A percentile compares a stretch with the other conserved stretches of the same genome.
Evolutionary conservation across 2,888 invertebrate species (phyloP).

Genomic region (Caenorhabditis uteleia): DNA sequence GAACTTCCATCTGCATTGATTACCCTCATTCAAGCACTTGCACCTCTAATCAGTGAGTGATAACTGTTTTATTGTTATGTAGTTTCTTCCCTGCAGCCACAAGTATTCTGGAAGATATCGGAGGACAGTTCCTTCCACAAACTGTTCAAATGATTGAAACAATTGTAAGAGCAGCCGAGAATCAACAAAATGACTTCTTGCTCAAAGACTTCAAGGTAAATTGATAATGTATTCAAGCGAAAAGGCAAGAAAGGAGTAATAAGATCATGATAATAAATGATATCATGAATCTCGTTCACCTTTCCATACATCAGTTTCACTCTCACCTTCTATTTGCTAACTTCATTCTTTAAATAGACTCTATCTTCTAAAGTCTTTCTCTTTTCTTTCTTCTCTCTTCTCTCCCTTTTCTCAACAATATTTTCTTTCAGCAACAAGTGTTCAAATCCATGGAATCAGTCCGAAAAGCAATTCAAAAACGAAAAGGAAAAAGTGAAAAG

Average conservation of each 20-base stretch:
- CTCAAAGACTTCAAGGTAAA: slow-evolving; percentile 29
- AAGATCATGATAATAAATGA: neutral
- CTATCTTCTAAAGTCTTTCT: too few relatives aligned
- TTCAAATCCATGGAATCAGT: slow-evolving; percentile 22
- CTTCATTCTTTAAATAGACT: too few relatives aligned
- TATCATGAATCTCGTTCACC: too few relatives aligned
- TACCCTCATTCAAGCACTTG: slow-evolving; percentile 31
- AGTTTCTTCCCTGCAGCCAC: slow-evolving; percentile 21
- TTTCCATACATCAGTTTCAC: too few relatives aligned
- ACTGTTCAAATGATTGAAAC: slow-evolving; percentile 36
- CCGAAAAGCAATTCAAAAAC: slow-evolving; percentile 26
- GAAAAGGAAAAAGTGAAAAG: slow-evolving; percentile 24
- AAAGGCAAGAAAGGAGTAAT: slow-evolving; percentile 8
- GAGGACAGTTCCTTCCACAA: slow-evolving; percentile 28
- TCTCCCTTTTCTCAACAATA: too few relatives aligned
- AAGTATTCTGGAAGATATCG: slow-evolving; percentile 37
- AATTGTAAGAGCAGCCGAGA: slow-evolving; percentile 25
- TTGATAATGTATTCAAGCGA: neutral
- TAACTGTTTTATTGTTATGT: neutral
- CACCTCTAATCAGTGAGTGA: slow-evolving; percentile 37
- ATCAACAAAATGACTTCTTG: slow-evolving; percentile 45
- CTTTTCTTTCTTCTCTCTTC: too few relatives aligned
- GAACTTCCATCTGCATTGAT: slow-evolving; percentile 45
- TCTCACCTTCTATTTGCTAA: too few relatives aligned
- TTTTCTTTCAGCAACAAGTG: slow-evolving; percentile 25